Conservation (phyloP, 2,888 invertebrate genomes). For the Nipponacmea schrenckii region DNA sequence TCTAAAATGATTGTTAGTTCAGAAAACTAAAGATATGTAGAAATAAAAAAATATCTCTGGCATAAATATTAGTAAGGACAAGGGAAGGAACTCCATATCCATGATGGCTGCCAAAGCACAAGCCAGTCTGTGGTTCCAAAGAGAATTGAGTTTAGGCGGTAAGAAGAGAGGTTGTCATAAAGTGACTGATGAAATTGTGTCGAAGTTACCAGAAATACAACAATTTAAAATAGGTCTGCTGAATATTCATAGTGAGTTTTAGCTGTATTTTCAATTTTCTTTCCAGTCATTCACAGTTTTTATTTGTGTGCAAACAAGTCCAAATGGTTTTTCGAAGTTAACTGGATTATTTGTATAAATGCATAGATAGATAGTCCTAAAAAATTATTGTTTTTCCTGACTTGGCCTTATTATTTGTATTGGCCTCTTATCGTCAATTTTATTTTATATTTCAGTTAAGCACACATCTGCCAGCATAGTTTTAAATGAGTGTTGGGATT, state of each 20-base stretch:
- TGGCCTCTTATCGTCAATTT: too few relatives aligned
- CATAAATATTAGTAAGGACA: neutral
- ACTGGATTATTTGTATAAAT: too few relatives aligned
- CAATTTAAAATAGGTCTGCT: slow-evolving; percentile 95
- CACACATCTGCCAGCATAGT: slow-evolving; percentile 98
- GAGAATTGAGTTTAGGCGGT: slow-evolving; percentile 93
- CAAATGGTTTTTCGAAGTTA: too few relatives aligned
- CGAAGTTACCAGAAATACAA: slow-evolving; percentile 90
- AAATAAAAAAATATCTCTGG: too few relatives aligned
- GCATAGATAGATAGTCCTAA: too few relatives aligned
- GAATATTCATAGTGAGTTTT: slow-evolving; percentile 93
- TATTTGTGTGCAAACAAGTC: too few relatives aligned
- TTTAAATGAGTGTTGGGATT: slow-evolving; percentile 95
- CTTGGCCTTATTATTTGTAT: too few relatives aligned
- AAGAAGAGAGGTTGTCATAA: slow-evolving; percentile 97
- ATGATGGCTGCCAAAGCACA: slow-evolving; percentile 28
- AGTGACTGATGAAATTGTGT: slow-evolving; percentile 94
- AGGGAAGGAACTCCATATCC: neutral
- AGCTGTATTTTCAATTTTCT: too few relatives aligned
- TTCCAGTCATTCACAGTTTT: too few relatives aligned
- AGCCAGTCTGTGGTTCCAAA: slow-evolving; percentile 89
- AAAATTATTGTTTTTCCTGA: too few relatives aligned
- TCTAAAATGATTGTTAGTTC: too few relatives aligned
- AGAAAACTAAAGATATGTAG: too few relatives aligned
- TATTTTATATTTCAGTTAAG: slow-evolving; percentile 80